Evolutionary conservation across 2,113 vertebrate genomes (phyloP), one percentile per base, ranked within the genome.

Genomic region (Fukomys damarensis): DNA sequence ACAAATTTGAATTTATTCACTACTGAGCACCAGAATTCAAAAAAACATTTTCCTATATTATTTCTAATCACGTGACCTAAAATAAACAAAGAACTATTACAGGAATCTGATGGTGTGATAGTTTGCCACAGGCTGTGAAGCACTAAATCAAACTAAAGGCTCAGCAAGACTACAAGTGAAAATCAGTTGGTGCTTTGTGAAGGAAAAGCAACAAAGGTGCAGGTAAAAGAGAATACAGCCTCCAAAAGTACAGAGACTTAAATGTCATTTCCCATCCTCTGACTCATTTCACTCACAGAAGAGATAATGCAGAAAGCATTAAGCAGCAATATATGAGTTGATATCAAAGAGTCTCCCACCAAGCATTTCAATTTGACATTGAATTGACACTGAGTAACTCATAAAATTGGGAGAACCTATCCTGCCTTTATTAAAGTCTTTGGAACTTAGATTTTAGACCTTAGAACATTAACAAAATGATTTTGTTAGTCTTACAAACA

Each of bases 121-220:
- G 83, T 93, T 94, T 74, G 70, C 52, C 59, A 38, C 89, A 96
- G 30, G 49, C 77, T 82, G 4, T 80, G 30, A 96, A 91, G 46
- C 3, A 80, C 4, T 65, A 80, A 93, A 68, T 86, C 84, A 96
- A 89, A 93, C 19, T 76, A 46, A 61, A 96, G 56, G 46, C 93
- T 80, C 56, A 94, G 5, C 8, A 94, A 94, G n/a, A 89, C 43
- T 30, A 35, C 65, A 70, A 63, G 38, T 70, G 43, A 93, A 94
- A 93, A 94, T 84, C 41, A 89, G 32, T 7, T 86, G 56, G 5
- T 65, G 17, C 8, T 77, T 54, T 93, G 80, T 54, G 46, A 90
- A 59, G 14, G 63, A 85, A 91, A 46, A 84, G 28, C 10, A 59
- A 43, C 66, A 93, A 43, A 26, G 43, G 20, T 28, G 16, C 81